phyloP scores from a whole-genome alignment of 2,797 vertebrate species.

The Tenualosa thibaudeaui region DNA sequence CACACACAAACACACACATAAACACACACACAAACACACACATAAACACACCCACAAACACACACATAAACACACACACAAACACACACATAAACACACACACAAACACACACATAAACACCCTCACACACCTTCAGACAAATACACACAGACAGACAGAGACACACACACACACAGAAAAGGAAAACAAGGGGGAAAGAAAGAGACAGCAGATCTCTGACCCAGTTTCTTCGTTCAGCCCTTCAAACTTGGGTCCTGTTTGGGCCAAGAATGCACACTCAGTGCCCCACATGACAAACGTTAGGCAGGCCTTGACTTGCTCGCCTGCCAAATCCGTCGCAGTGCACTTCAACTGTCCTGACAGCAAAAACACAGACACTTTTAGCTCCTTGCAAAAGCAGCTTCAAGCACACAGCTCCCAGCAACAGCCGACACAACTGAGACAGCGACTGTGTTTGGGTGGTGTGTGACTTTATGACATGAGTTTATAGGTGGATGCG shows the following conservation, averaged over 20 bases:
- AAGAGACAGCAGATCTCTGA: slow-evolving; percentile 20
- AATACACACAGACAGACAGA: background rate
- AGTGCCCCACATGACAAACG: slow-evolving; percentile 70
- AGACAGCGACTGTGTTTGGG: background rate
- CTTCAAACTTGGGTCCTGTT: slow-evolving; percentile 43
- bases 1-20: slow-evolving; percentile 5
- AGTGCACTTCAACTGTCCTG: slow-evolving; percentile 61
- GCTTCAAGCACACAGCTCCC: background rate
- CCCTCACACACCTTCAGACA: slow-evolving; percentile 21
- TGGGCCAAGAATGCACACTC: slow-evolving; percentile 48
- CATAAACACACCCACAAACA: slow-evolving; percentile 1
- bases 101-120: background rate
- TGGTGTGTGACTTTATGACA: background rate
- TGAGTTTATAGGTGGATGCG: no score
- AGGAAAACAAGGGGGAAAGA: background rate
- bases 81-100: background rate
- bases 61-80: background rate
- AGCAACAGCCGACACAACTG: background rate
- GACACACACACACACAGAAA: background rate
- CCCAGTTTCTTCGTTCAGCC: slow-evolving; percentile 36
- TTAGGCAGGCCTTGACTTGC: slow-evolving; percentile 66
- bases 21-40: slow-evolving; percentile 19
- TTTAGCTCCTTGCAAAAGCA: slow-evolving; percentile 15
- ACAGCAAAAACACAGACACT: slow-evolving; percentile 58
- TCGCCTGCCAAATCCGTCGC: slow-evolving; percentile 64